phyloP scores from a whole-genome alignment of 2,888 invertebrate species.

The Hololepta plana region DNA sequence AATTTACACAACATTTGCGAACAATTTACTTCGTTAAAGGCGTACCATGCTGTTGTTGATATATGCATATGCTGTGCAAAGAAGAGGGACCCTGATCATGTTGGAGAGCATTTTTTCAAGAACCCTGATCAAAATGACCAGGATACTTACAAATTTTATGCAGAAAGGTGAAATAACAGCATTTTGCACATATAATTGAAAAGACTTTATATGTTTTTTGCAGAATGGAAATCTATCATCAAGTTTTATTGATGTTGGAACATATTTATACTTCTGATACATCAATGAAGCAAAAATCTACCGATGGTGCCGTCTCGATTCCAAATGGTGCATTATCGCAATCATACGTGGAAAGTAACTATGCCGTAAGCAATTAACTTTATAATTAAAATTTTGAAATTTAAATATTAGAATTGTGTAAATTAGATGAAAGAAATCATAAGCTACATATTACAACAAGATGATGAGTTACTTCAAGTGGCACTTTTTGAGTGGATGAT shows the following conservation, averaged over 20 bases:
- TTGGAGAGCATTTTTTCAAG: conserved; percentile 74
- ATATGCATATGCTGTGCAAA: conserved; percentile 68
- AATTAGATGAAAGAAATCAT: conserved; percentile 43
- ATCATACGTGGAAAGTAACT: no score
- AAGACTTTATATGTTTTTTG: conserved; percentile 11
- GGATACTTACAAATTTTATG: conserved; percentile 15
- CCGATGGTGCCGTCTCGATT: no score
- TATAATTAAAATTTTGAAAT: conserved; percentile 2
- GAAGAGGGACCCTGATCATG: conserved; percentile 75
- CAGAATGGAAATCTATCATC: conserved; percentile 79
- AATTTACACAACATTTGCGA: conserved; percentile 72
- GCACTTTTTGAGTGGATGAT: conserved; percentile 90
- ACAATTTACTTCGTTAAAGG: conserved; percentile 62
- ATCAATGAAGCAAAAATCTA: no score
- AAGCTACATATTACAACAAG: conserved; percentile 43
- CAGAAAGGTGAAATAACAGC: conserved; percentile 6
- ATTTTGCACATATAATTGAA: conserved; percentile 3
- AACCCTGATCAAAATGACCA: conserved; percentile 67
- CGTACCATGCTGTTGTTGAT: conserved; percentile 79
- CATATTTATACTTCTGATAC: no score
- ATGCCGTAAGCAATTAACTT: not conserved
- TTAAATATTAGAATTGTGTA: conserved; percentile 8
- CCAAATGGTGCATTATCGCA: no score
- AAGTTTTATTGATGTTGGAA: conserved; percentile 64
- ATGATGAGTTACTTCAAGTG: conserved; percentile 81